These are phyloP conservation scores for Tipula vernalis DNA, from an alignment of 2,888 invertebrate species.

Conservation along the genomic window DNA sequence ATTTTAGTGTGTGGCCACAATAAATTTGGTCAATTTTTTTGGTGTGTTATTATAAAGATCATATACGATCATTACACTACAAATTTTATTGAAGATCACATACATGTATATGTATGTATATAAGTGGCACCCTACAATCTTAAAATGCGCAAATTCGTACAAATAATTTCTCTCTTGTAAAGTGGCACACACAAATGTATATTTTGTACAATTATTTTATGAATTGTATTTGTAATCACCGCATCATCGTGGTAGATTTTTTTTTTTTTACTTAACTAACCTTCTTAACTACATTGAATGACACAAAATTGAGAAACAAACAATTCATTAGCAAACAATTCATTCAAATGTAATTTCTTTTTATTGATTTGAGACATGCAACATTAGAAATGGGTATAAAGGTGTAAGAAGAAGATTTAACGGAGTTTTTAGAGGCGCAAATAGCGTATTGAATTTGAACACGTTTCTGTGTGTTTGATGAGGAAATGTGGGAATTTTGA, in stretches of 20 bases:
- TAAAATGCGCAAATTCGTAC: background rate
- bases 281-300: background rate
- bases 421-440: too few species aligned
- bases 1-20: background rate
- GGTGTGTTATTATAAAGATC: background rate
- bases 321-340: background rate
- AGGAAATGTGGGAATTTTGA: background rate
- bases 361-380: background rate
- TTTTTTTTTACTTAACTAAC: background rate
- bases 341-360: background rate
- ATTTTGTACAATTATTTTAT: background rate
- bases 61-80: background rate
- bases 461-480: background rate
- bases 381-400: background rate
- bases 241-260: background rate
- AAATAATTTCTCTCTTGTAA: background rate
- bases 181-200: background rate
- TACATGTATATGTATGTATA: background rate
- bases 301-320: background rate
- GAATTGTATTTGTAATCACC: background rate
- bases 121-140: background rate
- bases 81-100: background rate
- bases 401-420: background rate
- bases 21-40: background rate
- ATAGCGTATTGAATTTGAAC: background rate